Conservation (phyloP, 2,797 vertebrate genomes). For the Lindbergichthys nudifrons region DNA sequence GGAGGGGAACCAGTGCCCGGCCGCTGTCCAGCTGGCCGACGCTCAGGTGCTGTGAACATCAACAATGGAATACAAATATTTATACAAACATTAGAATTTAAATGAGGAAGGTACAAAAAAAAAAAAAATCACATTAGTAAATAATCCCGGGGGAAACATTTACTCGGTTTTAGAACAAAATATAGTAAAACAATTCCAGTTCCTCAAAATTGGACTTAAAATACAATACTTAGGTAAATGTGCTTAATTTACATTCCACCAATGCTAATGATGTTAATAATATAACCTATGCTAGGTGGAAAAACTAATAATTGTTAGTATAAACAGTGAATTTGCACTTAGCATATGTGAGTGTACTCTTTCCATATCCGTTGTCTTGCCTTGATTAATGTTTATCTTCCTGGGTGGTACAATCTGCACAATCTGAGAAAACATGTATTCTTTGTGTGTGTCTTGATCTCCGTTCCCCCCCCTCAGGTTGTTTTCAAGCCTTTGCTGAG, state of each 20-base stretch:
- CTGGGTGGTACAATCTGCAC: not conserved
- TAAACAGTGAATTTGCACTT: not conserved
- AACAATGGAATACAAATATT: too few relatives aligned
- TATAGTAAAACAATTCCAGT: too few relatives aligned
- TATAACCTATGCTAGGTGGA: not conserved
- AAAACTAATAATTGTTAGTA: not conserved
- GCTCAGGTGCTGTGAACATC: constrained; percentile 88
- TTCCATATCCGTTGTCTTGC: not conserved
- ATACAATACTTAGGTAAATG: too few relatives aligned
- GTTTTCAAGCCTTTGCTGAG: constrained; percentile 97
- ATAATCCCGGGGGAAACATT: too few relatives aligned
- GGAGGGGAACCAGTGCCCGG: constrained; percentile 94
- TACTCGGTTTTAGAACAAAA: too few relatives aligned
- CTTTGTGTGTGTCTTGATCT: not conserved
- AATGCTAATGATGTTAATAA: not conserved
- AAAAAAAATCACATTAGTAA: too few relatives aligned
- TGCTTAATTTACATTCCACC: too few relatives aligned
- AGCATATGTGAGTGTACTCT: too few relatives aligned
- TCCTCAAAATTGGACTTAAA: too few relatives aligned
- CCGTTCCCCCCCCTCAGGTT: constrained; percentile 83
- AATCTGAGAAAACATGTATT: not conserved
- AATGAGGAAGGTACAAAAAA: too few relatives aligned
- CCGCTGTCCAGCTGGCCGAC: constrained; percentile 97
- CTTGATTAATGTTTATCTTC: not conserved
- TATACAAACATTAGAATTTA: too few relatives aligned